phyloP scores from a whole-genome alignment of 1,140 invertebrate species.

The Pristionchus pacificus region DNA sequence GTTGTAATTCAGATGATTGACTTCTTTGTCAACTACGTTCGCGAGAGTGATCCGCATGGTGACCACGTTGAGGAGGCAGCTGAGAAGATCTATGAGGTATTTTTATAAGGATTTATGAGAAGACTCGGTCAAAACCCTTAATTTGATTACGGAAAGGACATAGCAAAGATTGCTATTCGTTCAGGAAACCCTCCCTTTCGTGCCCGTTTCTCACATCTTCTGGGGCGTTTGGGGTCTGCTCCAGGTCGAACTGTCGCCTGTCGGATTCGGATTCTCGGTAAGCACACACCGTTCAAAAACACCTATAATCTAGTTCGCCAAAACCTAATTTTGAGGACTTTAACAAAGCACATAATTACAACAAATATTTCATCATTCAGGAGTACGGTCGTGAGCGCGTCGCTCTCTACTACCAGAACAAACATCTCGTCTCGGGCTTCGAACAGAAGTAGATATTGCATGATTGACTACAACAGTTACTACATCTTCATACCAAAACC shows the following conservation, averaged over 20 bases:
- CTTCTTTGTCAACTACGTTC: conserved; percentile 52
- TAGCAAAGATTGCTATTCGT: conserved; percentile 23
- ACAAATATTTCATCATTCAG: conserved; percentile 37
- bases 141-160: neutral
- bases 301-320: neutral
- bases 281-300: neutral
- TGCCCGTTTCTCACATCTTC: conserved; percentile 53
- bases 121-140: conserved; percentile 32
- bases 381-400: conserved; percentile 55
- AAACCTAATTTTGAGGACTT: neutral
- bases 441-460: conserved; percentile 10
- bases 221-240: conserved; percentile 56
- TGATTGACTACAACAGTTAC: too few relatives aligned
- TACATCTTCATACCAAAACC: too few relatives aligned
- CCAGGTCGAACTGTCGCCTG: conserved; percentile 56
- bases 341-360: neutral
- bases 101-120: conserved; percentile 3
- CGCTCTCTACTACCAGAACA: conserved; percentile 54
- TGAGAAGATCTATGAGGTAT: neutral
- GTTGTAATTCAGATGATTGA: conserved; percentile 50
- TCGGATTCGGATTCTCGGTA: conserved; percentile 55
- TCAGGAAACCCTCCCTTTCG: conserved; percentile 52
- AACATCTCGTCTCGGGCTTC: conserved; percentile 42
- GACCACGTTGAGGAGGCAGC: neutral
- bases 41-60: conserved; percentile 38